Evolutionary conservation across 2,113 vertebrate genomes (phyloP), one percentile per base, ranked within the genome.

Genomic region (Oreochromis niloticus): DNA sequence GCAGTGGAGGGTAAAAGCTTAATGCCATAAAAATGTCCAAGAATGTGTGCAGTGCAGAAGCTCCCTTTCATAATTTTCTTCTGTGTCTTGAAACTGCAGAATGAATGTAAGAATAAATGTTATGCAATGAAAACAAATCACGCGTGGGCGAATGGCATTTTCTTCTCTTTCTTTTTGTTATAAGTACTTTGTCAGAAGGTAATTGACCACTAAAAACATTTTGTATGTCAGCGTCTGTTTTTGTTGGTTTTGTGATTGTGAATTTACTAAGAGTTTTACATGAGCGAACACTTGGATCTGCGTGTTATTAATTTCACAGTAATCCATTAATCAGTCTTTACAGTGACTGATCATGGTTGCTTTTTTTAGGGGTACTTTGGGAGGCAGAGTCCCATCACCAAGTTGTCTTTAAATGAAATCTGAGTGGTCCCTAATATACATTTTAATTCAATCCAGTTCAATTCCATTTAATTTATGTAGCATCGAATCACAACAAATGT

Each of bases 1-100:
- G 81, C 83, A 91, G 36, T 89, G 85, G 75, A 91, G 90, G 80
- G 88, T 89, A 55, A 91, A 91, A 80, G 30, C 24, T 39, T n/a
- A 41, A 66, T 59, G 81, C 32, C 88, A 59, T 52, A 79, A 78
- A 82, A 81, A 75, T 66, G 19, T 46, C 55, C 19, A 34, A 52
- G 32, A 36, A 27, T 55, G 52, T 75, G 59, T 78, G 81, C 71
- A 22, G 39, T 32, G 27, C 71, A 78, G 43, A 61, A 61, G 24
- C 39, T 8, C 48, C n/a, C 19, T 16, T 41, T 39, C 43, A 52
- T 19, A 16, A 50, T 68, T 57, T 78, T 34, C 34, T 22, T 84
- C 19, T 43, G 3, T 79, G 32, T 39, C n/a, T 87, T 41, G 14
- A 81, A 27, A 17, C 39, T 14, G 10, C 54, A 59, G 17, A 63